A percentile compares a stretch with the other conserved stretches of the same genome.
Conservation (phyloP, 2,888 invertebrate genomes). For the Diarsia dahlii region DNA sequence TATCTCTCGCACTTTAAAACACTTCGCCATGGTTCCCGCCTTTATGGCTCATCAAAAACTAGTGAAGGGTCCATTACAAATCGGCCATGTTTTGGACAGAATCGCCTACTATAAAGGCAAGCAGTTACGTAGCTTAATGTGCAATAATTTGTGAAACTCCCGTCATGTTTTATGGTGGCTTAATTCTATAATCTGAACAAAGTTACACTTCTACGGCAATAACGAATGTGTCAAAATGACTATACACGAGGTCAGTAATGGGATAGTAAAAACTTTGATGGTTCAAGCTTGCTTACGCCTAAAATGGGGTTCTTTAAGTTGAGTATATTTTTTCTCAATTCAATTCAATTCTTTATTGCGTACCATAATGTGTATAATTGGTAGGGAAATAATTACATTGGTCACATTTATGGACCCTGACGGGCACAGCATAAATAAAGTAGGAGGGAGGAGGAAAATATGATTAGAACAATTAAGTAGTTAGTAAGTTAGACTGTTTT, state of each 20-base stretch:
- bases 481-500: no score
- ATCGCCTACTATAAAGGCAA: constrained; percentile 47
- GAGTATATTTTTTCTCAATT: no score
- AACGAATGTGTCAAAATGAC: constrained; percentile 27
- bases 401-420: no score
- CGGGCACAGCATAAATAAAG: no score
- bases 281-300: not conserved
- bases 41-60: constrained; percentile 57
- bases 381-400: no score
- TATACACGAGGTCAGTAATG: not conserved
- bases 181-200: not conserved
- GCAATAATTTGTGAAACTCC: constrained; percentile 52
- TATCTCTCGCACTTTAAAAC: constrained; percentile 16
- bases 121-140: constrained; percentile 50
- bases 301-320: not conserved
- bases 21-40: constrained; percentile 46
- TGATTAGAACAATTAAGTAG: no score
- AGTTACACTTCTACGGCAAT: constrained; percentile 19
- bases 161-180: constrained; percentile 36
- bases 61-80: constrained; percentile 64
- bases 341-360: no score
- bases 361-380: no score
- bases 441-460: no score
- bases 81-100: constrained; percentile 56
- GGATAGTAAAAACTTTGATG: constrained; percentile 1